A percentile compares a stretch with the other conserved stretches of the same genome.
phyloP scores from a whole-genome alignment of 2,888 invertebrate species.

The Agonum fuliginosum region DNA sequence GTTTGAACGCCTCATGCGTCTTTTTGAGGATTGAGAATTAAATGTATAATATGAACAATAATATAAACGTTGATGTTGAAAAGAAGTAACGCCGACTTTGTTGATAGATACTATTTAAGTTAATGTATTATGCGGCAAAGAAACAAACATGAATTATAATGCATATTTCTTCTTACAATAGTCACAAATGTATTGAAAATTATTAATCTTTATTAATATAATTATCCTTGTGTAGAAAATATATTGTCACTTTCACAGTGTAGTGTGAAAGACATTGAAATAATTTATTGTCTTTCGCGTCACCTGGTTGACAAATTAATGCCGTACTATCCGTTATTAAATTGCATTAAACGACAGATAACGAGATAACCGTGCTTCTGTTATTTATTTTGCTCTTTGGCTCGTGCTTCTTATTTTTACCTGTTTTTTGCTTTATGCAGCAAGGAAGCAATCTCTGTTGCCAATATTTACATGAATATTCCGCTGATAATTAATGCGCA shows the following conservation, averaged over 20 bases:
- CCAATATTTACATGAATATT: conserved; percentile 6
- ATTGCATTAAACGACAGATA: background rate
- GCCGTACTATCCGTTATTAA: conserved; percentile 13
- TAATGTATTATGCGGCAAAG: no score
- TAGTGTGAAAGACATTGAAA: background rate
- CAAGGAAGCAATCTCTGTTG: conserved; percentile 6
- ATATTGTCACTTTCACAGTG: conserved; percentile 4
- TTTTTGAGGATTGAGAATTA: no score
- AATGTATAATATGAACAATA: no score
- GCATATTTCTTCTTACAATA: no score
- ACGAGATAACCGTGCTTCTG: background rate
- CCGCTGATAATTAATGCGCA: conserved; percentile 1
- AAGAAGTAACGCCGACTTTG: no score
- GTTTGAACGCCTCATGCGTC: no score
- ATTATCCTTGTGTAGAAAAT: background rate
- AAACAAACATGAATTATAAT: no score
- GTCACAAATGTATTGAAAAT: no score
- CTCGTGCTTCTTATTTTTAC: no score
- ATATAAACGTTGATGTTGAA: no score
- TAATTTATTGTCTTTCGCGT: conserved; percentile 13
- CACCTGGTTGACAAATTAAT: conserved; percentile 15
- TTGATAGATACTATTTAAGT: no score
- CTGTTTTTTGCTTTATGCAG: conserved; percentile 10
- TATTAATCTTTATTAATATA: no score
- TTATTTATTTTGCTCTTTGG: conserved; percentile 19